These are phyloP conservation scores for Protonemura montana DNA, from an alignment of 2,888 invertebrate genomes.

Conservation along the genomic window DNA sequence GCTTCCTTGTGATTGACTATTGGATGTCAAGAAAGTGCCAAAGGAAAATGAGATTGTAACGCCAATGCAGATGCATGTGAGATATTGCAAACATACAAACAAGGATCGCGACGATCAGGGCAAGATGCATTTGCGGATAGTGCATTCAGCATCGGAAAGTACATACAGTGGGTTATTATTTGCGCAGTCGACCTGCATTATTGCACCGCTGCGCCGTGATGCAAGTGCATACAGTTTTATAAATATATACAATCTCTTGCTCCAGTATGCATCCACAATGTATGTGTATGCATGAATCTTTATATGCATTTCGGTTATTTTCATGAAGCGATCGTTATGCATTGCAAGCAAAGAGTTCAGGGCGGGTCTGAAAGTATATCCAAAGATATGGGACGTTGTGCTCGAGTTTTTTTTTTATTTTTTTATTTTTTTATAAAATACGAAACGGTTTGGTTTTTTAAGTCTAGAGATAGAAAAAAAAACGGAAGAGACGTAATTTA, in stretches of 20 bases:
- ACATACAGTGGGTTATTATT: background rate
- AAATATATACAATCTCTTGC: background rate
- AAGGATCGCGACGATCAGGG: background rate
- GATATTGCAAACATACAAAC: background rate
- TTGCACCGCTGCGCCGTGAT: background rate
- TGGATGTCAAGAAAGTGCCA: too few relatives aligned
- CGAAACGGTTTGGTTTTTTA: background rate
- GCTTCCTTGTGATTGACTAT: too few relatives aligned
- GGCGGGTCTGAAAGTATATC: background rate
- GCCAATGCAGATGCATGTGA: background rate
- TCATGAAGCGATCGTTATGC: background rate
- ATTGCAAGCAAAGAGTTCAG: background rate
- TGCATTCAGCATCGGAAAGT: background rate
- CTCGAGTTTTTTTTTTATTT: background rate
- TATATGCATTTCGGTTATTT: conserved; percentile 9
- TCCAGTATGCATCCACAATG: background rate
- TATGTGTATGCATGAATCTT: background rate
- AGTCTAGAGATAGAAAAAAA: background rate
- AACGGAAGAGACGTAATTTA: background rate
- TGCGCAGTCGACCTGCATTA: background rate
- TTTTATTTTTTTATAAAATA: background rate
- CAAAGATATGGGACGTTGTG: background rate
- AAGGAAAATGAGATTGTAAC: background rate
- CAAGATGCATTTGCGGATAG: background rate
- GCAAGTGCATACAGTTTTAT: background rate